Conservation (phyloP, 2,113 vertebrate species). For the Climacteris rufus region DNA sequence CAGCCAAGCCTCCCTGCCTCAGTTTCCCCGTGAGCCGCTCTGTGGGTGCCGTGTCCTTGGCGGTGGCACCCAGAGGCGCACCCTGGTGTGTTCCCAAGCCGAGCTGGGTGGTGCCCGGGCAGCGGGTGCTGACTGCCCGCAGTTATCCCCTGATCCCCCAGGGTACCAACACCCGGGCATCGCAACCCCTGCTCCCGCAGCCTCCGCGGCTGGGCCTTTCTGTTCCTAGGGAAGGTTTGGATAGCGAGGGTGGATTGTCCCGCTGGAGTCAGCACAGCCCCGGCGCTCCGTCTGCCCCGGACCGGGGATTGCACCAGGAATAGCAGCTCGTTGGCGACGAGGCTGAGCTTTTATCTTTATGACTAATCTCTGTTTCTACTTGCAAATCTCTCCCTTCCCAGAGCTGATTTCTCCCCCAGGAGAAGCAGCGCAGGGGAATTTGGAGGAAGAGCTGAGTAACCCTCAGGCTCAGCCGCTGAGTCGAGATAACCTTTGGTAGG, state of each 20-base stretch:
- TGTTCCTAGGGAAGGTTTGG: background rate
- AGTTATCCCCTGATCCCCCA: background rate
- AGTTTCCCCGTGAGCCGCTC: background rate
- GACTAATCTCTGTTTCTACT: constrained; percentile 37
- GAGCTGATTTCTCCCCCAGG: background rate
- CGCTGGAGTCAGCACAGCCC: background rate
- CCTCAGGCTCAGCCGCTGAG: background rate
- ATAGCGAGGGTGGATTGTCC: background rate
- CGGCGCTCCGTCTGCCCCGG: background rate
- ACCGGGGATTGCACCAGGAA: background rate
- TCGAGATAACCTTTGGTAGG: background rate
- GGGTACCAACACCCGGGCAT: fast-evolving
- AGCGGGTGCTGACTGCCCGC: background rate
- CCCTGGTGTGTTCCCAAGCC: background rate
- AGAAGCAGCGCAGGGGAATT: background rate
- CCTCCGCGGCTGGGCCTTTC: background rate
- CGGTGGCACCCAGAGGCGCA: background rate
- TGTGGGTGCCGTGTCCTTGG: background rate
- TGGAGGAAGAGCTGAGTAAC: background rate
- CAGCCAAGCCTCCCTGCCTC: background rate
- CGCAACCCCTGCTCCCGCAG: background rate
- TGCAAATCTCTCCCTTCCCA: background rate
- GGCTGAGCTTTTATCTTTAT: constrained; percentile 1
- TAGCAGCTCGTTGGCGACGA: background rate
- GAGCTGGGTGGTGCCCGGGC: fast-evolving